phyloP scores from a whole-genome alignment of 2,113 vertebrate genomes.

The Girardinichthys multiradiatus region DNA sequence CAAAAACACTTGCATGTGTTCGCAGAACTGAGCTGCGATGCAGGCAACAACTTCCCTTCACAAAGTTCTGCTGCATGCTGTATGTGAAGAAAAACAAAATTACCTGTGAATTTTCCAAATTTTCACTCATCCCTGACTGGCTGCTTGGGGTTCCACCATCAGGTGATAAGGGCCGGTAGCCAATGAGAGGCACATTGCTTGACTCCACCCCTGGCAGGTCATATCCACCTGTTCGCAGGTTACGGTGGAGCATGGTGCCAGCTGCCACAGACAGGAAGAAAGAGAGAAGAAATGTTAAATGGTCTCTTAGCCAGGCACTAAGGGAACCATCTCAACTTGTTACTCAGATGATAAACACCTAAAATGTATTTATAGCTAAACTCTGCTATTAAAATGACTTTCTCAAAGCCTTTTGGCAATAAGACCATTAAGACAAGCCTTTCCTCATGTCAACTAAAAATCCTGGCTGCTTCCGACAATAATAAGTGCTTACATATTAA shows the following conservation, averaged over 20 bases:
- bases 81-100: constrained; percentile 7
- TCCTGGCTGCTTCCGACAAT: not conserved
- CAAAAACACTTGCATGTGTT: not conserved
- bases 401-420: no score
- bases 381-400: not conserved
- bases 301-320: not conserved
- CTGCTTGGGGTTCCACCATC: constrained; percentile 41
- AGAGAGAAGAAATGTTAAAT: not conserved
- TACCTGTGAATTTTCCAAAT: constrained; percentile 69
- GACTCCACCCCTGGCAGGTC: constrained; percentile 81
- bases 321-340: not conserved
- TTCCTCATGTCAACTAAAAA: no score
- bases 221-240: constrained; percentile 70
- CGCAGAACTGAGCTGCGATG: not conserved
- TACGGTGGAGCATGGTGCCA: constrained; percentile 77
- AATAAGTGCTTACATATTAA: not conserved
- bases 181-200: constrained; percentile 78
- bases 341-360: no score
- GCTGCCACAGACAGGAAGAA: constrained; percentile 33
- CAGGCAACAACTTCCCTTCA: not conserved
- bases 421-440: no score
- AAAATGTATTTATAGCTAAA: not conserved
- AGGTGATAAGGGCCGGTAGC: constrained; percentile 74
- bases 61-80: not conserved
- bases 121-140: constrained; percentile 49